Evolutionary conservation across 2,797 vertebrate species (phyloP).

Genomic region (Enteromius mattozi): DNA sequence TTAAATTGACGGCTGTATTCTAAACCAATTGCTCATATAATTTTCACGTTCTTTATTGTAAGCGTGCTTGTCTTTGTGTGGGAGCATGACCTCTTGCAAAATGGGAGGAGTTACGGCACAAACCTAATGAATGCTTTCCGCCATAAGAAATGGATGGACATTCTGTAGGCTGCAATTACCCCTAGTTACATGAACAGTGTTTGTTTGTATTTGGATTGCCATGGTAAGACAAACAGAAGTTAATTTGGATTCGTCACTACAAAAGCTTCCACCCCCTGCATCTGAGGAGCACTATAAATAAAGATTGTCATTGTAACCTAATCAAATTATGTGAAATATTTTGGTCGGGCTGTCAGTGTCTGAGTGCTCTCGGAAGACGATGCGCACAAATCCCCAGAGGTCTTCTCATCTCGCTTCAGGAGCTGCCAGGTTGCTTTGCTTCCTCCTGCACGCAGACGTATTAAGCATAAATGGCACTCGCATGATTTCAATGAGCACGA

Average conservation of each 20-base stretch:
- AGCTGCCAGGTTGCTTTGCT: constrained; percentile 79
- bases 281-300: constrained; percentile 80
- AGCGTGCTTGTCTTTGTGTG: constrained; percentile 52
- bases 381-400: constrained; percentile 78
- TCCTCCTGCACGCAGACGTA: constrained; percentile 77
- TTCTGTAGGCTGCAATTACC: constrained; percentile 74
- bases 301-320: constrained; percentile 82
- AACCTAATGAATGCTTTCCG: constrained; percentile 70
- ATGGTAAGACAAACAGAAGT: constrained; percentile 64
- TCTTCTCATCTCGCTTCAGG: constrained; percentile 80
- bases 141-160: constrained; percentile 69
- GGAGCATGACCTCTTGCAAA: constrained; percentile 64
- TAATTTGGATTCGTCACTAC: constrained; percentile 71
- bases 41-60: constrained; percentile 69
- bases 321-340: constrained; percentile 82
- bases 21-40: constrained; percentile 72
- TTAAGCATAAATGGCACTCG: constrained; percentile 83
- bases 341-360: constrained; percentile 79
- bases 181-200: constrained; percentile 64
- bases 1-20: constrained; percentile 73
- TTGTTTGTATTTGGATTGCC: constrained; percentile 72
- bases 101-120: constrained; percentile 69
- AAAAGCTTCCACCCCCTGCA: constrained; percentile 65
- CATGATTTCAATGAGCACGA: constrained; percentile 82
- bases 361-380: constrained; percentile 64